phyloP scores from a whole-genome alignment of 2,113 vertebrate species.

The Tringa solitaria region DNA sequence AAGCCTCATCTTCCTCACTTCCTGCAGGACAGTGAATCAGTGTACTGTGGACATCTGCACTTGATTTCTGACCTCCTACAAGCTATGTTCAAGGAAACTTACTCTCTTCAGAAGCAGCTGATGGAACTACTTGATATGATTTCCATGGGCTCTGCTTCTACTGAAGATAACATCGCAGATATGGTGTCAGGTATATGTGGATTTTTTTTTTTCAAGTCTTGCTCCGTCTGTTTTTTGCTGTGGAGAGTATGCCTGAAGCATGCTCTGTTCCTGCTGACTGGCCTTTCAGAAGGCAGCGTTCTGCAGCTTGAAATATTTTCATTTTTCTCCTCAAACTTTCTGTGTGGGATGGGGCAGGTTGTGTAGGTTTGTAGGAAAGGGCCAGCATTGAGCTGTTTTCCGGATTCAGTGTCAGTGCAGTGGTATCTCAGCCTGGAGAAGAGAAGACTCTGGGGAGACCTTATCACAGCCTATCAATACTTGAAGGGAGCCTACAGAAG shows the following conservation, averaged over 20 bases:
- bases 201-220: not conserved
- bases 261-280: not conserved
- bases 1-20: not conserved
- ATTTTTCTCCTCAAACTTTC: not conserved
- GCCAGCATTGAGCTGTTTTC: not conserved
- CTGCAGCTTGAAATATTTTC: not conserved
- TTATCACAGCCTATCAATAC: not conserved
- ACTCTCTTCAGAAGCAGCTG: slow-evolving; percentile 89
- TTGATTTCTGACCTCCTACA: slow-evolving; percentile 91
- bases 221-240: not conserved
- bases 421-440: not conserved
- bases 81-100: slow-evolving; percentile 89
- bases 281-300: not conserved
- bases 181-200: slow-evolving; percentile 80
- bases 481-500: too few species aligned
- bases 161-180: slow-evolving; percentile 74
- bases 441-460: not conserved
- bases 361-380: not conserved
- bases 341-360: not conserved
- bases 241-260: not conserved
- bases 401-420: fast-evolving
- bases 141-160: slow-evolving; percentile 69
- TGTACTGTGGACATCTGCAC: slow-evolving; percentile 87
- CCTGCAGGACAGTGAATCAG: slow-evolving; percentile 87
- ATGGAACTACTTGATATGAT: slow-evolving; percentile 88